Evolutionary conservation across 2,797 vertebrate genomes (phyloP).

Genomic region (Pseudochirops corinnae): DNA sequence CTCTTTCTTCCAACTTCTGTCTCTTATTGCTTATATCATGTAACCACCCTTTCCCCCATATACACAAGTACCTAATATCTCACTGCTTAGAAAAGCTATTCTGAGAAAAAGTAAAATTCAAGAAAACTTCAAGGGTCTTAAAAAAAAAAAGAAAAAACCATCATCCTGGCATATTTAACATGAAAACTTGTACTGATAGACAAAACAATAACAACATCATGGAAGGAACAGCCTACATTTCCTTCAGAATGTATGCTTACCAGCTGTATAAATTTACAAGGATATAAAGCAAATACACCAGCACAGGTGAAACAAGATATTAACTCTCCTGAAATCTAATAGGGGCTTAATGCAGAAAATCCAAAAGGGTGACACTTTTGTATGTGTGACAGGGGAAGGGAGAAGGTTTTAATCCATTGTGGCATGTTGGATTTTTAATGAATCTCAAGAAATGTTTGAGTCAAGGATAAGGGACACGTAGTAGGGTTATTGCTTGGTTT

Average conservation of each 20-base stretch:
- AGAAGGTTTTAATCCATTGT: neutral
- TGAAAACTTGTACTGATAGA: neutral
- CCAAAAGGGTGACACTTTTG: constrained; percentile 9
- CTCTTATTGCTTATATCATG: constrained; percentile 41
- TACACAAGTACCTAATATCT: constrained; percentile 41
- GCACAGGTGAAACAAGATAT: neutral
- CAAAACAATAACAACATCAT: fast-evolving
- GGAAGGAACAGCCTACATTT: fast-evolving
- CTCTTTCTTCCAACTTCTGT: constrained; percentile 5
- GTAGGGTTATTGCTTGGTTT: neutral
- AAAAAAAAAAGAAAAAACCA: neutral
- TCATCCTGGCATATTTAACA: neutral
- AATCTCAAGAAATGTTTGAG: neutral
- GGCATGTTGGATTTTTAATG: neutral
- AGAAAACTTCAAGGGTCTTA: constrained; percentile 14
- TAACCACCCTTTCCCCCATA: constrained; percentile 62
- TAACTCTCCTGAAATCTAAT: neutral
- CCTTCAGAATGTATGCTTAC: neutral
- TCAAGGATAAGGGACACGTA: neutral
- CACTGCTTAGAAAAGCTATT: constrained; percentile 59
- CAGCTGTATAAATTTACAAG: neutral
- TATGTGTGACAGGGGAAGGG: neutral
- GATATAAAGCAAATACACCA: constrained; percentile 28
- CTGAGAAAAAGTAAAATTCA: constrained; percentile 51
- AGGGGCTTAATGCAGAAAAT: constrained; percentile 28